Percentiles rank a stretch among this genome's conserved stretches.
Evolutionary conservation across 2,888 invertebrate genomes (phyloP).

Genomic region (Rhingia campestris): DNA sequence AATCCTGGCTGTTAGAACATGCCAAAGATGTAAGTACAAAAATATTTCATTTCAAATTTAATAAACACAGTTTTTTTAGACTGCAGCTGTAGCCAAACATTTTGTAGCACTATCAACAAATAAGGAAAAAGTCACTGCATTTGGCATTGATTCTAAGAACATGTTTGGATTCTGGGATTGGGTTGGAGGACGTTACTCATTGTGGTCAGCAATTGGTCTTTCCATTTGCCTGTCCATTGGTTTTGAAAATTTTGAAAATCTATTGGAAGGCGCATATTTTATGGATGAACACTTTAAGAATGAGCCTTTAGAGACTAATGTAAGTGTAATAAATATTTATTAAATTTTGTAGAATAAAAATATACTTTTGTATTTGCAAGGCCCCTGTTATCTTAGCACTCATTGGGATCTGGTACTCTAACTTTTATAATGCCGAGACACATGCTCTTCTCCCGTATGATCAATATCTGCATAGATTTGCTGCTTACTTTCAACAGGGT

Average conservation of each 20-base stretch:
- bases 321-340: slow-evolving; percentile 81
- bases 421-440: slow-evolving; percentile 97
- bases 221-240: slow-evolving; percentile 97
- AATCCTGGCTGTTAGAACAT: slow-evolving; percentile 94
- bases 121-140: slow-evolving; percentile 94
- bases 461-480: slow-evolving; percentile 98
- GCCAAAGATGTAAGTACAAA: slow-evolving; percentile 90
- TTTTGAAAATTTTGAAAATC: slow-evolving; percentile 95
- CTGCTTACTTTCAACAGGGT: slow-evolving; percentile 99
- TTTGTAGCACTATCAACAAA: slow-evolving; percentile 99
- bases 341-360: not conserved
- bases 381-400: slow-evolving; percentile 96
- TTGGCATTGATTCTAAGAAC: slow-evolving; percentile 97
- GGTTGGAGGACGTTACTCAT: slow-evolving; percentile 98
- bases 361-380: slow-evolving; percentile 83
- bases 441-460: slow-evolving; percentile 98
- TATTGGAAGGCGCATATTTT: slow-evolving; percentile 94
- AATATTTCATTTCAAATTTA: too few species aligned
- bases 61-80: slow-evolving; percentile 82
- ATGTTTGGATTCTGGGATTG: slow-evolving; percentile 99
- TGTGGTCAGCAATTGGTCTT: slow-evolving; percentile 99
- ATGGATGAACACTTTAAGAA: slow-evolving; percentile 96
- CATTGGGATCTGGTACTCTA: slow-evolving; percentile 96
- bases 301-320: slow-evolving; percentile 95
- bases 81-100: slow-evolving; percentile 94